phyloP scores from a whole-genome alignment of 2,797 vertebrate genomes.

The Phyllotis vaccarum region DNA sequence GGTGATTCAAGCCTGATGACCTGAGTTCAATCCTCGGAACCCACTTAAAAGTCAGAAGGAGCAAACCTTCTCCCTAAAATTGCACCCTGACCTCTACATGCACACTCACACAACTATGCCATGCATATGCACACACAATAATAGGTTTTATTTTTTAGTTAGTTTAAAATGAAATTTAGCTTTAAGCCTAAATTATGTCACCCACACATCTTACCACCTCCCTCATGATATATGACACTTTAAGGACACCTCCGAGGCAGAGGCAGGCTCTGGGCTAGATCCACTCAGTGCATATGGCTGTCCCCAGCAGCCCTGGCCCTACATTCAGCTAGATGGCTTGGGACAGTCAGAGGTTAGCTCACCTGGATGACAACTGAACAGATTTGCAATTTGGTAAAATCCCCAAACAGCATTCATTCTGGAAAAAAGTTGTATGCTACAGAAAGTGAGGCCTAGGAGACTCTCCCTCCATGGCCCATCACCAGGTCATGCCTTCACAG shows the following conservation, averaged over 20 bases:
- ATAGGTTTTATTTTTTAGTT: background rate
- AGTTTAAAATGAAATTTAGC: background rate
- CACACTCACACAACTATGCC: background rate
- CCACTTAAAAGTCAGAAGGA: background rate
- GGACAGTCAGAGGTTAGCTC: background rate
- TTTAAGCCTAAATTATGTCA: background rate
- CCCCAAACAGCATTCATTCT: background rate
- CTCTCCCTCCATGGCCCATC: background rate
- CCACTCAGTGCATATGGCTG: background rate
- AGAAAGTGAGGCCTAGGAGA: background rate
- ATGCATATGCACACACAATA: background rate
- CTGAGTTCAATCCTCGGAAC: background rate
- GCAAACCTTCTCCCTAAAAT: background rate
- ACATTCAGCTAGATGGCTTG: fast-evolving
- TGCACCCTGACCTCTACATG: background rate
- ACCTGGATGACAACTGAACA: background rate
- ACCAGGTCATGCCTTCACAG: background rate
- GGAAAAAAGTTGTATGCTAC: background rate
- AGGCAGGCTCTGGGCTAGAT: background rate
- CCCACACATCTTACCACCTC: background rate
- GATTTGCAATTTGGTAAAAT: background rate
- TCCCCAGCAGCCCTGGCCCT: background rate
- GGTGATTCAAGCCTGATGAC: background rate
- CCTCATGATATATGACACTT: background rate
- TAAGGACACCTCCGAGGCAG: background rate